A percentile compares a stretch with the other conserved stretches of the same genome.
phyloP scores from a whole-genome alignment of 2,888 invertebrate species.

The Mantis religiosa region DNA sequence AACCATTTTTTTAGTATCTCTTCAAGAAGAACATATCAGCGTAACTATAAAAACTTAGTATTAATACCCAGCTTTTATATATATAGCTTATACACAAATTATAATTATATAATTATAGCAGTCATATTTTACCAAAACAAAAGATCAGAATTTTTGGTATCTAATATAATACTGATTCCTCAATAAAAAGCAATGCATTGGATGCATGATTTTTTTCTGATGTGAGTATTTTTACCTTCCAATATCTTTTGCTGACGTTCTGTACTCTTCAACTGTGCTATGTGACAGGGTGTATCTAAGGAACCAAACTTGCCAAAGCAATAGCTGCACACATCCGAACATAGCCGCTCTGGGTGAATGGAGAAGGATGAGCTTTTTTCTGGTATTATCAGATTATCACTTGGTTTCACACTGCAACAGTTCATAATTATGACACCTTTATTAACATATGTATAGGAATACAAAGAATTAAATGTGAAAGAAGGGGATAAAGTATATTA shows the following conservation, averaged over 20 bases:
- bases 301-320: slow-evolving; percentile 84
- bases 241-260: slow-evolving; percentile 79
- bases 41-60: too few relatives aligned
- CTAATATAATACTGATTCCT: too few relatives aligned
- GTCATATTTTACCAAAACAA: too few relatives aligned
- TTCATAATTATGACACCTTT: neutral
- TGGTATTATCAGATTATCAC: slow-evolving; percentile 64
- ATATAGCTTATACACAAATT: too few relatives aligned
- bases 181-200: too few relatives aligned
- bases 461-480: neutral
- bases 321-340: slow-evolving; percentile 81
- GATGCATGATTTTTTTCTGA: too few relatives aligned
- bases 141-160: too few relatives aligned
- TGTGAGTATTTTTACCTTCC: slow-evolving; percentile 54
- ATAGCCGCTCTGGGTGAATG: slow-evolving; percentile 76
- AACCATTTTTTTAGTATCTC: too few relatives aligned
- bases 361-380: slow-evolving; percentile 85
- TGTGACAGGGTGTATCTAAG: slow-evolving; percentile 81
- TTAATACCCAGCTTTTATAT: too few relatives aligned
- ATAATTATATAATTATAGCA: too few relatives aligned
- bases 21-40: too few relatives aligned
- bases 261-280: slow-evolving; percentile 77
- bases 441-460: neutral
- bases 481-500: too few relatives aligned
- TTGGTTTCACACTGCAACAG: slow-evolving; percentile 26